phyloP scores from a whole-genome alignment of 2,797 vertebrate species.

The Eremophila alpestris region DNA sequence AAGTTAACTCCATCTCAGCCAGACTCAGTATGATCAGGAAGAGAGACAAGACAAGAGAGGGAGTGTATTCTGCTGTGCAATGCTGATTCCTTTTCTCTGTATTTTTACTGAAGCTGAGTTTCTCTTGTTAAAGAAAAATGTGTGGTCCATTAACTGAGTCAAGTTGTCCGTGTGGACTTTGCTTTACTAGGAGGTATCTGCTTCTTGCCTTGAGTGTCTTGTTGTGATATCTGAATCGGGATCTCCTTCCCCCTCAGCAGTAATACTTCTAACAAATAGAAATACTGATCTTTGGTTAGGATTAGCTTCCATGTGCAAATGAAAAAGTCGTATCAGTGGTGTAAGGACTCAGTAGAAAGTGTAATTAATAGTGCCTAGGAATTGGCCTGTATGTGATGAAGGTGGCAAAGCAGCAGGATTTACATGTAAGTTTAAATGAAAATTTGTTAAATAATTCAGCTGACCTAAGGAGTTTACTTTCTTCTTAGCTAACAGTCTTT shows the following conservation, averaged over 20 bases:
- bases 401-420: not conserved
- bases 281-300: not conserved
- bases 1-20: too few species aligned
- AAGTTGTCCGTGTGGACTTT: not conserved
- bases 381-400: not conserved
- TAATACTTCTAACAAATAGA: not conserved
- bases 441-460: not conserved
- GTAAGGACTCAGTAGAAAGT: not conserved
- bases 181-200: not conserved
- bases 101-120: not conserved
- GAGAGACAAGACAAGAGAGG: not conserved
- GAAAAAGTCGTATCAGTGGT: not conserved
- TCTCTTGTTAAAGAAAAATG: not conserved
- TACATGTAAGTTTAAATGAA: not conserved
- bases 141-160: not conserved
- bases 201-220: not conserved
- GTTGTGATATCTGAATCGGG: not conserved
- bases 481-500: not conserved
- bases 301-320: not conserved
- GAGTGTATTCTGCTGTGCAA: not conserved
- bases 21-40: not conserved
- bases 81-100: not conserved
- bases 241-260: not conserved
- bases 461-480: not conserved
- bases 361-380: not conserved